These are phyloP conservation scores for Calephelis virginiensis DNA, from an alignment of 1,140 invertebrate genomes.

Conservation along the genomic window DNA sequence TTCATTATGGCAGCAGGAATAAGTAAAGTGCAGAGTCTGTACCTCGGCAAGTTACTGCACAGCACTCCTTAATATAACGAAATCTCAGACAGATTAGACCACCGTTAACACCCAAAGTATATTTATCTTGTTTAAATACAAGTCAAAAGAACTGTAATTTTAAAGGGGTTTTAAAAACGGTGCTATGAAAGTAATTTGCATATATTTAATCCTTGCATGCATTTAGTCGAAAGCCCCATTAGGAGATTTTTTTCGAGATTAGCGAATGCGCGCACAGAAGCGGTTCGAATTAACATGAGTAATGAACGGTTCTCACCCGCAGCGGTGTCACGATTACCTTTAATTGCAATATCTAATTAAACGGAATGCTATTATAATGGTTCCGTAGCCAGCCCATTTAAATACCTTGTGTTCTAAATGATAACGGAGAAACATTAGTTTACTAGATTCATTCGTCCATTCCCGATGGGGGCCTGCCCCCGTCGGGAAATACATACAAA, in stretches of 20 bases:
- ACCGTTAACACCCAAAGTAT: not conserved
- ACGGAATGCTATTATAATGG: constrained; percentile 53
- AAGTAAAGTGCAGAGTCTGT: too few species aligned
- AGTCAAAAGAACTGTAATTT: not conserved
- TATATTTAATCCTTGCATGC: constrained; percentile 18
- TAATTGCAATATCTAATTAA: constrained; percentile 68
- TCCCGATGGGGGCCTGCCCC: too few species aligned
- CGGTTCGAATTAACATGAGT: constrained; percentile 57
- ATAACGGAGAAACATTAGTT: too few species aligned
- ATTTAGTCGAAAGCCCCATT: constrained; percentile 35
- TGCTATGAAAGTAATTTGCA: constrained; percentile 5
- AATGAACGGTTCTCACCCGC: constrained; percentile 52
- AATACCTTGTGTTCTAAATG: constrained; percentile 19
- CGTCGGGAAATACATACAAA: too few species aligned
- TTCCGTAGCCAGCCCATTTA: constrained; percentile 17
- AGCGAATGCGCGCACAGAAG: constrained; percentile 42
- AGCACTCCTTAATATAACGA: too few species aligned
- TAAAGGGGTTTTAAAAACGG: not conserved
- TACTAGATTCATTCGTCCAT: not conserved
- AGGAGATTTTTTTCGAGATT: constrained; percentile 50
- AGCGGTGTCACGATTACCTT: constrained; percentile 56
- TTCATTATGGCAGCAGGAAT: too few species aligned
- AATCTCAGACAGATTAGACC: not conserved
- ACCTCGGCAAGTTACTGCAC: too few species aligned
- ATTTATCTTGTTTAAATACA: not conserved